Evolutionary conservation across 2,113 vertebrate genomes (phyloP).

Genomic region (cattle (Bos taurus)): ARS-UCD2.0 NC_037335.1:78337501-78338000

Average conservation of each 20-base stretch:
- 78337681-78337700: background rate
- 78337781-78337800: background rate
- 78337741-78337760: background rate
- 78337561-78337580: constrained; percentile 3
- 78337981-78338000: background rate
- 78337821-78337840: background rate
- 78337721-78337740: background rate
- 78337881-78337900: background rate
- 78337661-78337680: constrained; percentile 9
- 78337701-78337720: background rate
- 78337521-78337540: constrained; percentile 32
- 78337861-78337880: background rate
- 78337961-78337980: background rate
- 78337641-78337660: constrained; percentile 2
- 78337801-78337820: background rate
- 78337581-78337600: constrained; percentile 26
- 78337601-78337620: background rate
- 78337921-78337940: background rate
- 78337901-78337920: background rate
- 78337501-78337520: background rate
- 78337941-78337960: background rate
- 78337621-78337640: constrained; percentile 18
- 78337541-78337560: background rate
- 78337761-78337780: background rate
- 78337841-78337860: background rate